phyloP scores from a whole-genome alignment of 2,888 invertebrate genomes.

The Clostera curtula region DNA sequence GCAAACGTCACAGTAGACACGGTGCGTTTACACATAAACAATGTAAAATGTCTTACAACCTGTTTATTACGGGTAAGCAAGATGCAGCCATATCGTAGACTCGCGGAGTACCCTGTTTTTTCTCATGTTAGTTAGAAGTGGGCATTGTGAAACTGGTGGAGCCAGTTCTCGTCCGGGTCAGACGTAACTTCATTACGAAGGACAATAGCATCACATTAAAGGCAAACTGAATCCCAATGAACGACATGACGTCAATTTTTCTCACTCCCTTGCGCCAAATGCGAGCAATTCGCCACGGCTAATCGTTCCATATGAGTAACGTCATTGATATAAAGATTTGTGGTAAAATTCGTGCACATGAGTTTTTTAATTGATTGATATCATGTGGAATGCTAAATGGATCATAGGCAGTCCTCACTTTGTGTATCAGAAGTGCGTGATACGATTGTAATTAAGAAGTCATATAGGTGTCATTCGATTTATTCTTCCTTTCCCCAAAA shows the following conservation, averaged over 20 bases:
- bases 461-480: no score
- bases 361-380: no score
- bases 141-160: constrained; percentile 18
- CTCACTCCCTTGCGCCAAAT: background rate
- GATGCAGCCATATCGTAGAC: constrained; percentile 50
- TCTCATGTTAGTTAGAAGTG: constrained; percentile 19
- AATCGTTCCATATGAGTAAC: no score
- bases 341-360: no score
- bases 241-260: background rate
- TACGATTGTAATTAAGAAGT: no score
- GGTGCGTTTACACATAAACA: constrained; percentile 53
- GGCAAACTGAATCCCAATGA: constrained; percentile 12
- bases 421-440: no score
- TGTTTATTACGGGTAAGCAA: constrained; percentile 33
- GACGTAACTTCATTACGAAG: constrained; percentile 9
- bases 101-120: constrained; percentile 47
- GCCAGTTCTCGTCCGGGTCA: constrained; percentile 25
- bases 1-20: constrained; percentile 31
- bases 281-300: no score
- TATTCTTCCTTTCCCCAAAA: no score
- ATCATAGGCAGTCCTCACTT: no score
- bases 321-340: no score
- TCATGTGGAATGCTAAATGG: no score
- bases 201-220: constrained; percentile 31
- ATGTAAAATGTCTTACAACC: constrained; percentile 31